Conservation (phyloP, 1,140 invertebrate species). For the Pseudomyrmex flavicornis region DNA sequence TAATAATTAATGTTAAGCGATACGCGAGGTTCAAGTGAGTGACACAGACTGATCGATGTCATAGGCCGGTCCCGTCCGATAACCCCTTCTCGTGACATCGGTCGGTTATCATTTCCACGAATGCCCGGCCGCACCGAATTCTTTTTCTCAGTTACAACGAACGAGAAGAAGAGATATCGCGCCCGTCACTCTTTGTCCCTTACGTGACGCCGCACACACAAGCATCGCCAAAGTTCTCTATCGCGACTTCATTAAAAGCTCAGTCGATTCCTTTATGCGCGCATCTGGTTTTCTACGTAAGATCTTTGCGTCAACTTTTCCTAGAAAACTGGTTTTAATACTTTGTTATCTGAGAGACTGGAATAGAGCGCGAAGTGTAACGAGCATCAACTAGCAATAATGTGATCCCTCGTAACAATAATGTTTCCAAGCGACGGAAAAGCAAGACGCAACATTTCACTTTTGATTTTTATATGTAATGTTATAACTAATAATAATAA, state of each 20-base stretch:
- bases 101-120: conserved; percentile 80
- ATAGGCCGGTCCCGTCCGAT: conserved; percentile 82
- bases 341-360: background rate
- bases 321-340: background rate
- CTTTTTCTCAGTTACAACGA: conserved; percentile 55
- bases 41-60: conserved; percentile 85
- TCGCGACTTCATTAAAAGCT: conserved; percentile 31
- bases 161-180: background rate
- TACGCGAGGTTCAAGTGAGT: conserved; percentile 79
- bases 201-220: conserved; percentile 26
- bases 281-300: conserved; percentile 22
- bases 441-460: background rate
- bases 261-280: background rate
- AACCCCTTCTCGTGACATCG: conserved; percentile 83
- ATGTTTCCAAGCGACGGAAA: background rate
- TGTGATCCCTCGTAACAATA: background rate
- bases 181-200: conserved; percentile 15
- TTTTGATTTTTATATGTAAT: background rate
- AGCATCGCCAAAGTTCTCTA: conserved; percentile 38
- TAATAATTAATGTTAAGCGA: conserved; percentile 85
- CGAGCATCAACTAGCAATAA: background rate
- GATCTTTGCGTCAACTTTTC: conserved; percentile 4
- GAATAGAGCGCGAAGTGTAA: background rate
- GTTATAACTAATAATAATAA: background rate
- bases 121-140: conserved; percentile 67